A percentile compares a stretch with the other conserved stretches of the same genome.
These are phyloP conservation scores for Machimus rusticus DNA, from an alignment of 2,888 invertebrate genomes.

Conservation along the genomic window DNA sequence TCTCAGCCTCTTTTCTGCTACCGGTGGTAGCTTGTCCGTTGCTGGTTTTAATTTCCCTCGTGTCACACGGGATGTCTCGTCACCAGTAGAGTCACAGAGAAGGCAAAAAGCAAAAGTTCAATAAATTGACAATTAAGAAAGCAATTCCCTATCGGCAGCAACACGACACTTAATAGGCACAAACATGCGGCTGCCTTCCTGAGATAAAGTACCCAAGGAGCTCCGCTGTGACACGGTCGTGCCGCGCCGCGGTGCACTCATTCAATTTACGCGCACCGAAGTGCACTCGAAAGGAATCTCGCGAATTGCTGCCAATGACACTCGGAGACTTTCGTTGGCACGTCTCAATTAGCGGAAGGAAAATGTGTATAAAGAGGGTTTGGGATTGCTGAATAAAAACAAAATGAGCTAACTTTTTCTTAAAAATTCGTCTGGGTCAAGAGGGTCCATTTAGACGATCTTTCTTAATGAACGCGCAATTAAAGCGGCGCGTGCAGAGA, in stretches of 20 bases:
- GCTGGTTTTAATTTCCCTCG: background rate
- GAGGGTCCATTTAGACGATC: background rate
- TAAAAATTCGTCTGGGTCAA: background rate
- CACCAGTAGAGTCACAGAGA: background rate
- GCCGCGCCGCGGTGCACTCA: background rate
- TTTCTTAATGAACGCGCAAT: conserved; percentile 17
- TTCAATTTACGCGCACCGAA: background rate
- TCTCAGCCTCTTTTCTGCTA: background rate
- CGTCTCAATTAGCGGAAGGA: conserved; percentile 28
- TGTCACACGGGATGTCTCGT: background rate
- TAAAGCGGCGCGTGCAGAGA: background rate
- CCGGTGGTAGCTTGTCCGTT: background rate
- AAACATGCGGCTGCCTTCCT: background rate
- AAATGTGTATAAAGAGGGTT: background rate
- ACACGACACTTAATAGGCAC: background rate
- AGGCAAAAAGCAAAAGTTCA: background rate
- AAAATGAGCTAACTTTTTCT: background rate
- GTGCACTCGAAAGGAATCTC: conserved; percentile 1
- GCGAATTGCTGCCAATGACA: background rate
- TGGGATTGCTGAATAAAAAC: conserved; percentile 1
- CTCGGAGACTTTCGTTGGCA: background rate
- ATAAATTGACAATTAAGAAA: conserved; percentile 19
- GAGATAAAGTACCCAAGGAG: background rate
- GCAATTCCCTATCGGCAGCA: background rate
- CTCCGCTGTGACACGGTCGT: background rate